Percentiles rank a stretch among this genome's conserved stretches.
These are phyloP conservation scores for Dryococelus australis DNA, from an alignment of 2,888 invertebrate genomes.

Conservation along the genomic window DNA sequence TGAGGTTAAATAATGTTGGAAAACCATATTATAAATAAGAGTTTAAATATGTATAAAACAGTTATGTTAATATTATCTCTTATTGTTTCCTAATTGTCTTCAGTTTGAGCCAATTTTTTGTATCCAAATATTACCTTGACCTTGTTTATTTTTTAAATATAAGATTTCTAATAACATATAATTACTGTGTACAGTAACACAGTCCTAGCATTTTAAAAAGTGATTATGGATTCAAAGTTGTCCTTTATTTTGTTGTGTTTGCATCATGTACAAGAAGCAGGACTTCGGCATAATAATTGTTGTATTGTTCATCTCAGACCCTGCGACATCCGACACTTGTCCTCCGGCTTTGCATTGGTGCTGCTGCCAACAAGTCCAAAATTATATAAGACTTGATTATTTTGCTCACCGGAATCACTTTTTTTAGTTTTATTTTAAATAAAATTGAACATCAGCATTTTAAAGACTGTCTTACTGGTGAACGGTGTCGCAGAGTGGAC, in stretches of 20 bases:
- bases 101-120: slow-evolving; percentile 1
- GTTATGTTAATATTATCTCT: slow-evolving; percentile 30
- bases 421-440: neutral
- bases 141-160: neutral
- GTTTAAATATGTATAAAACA: slow-evolving; percentile 37
- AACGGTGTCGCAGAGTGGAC: slow-evolving; percentile 7
- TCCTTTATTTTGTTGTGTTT: neutral
- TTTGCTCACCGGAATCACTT: neutral
- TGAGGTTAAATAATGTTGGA: slow-evolving; percentile 17
- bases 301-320: neutral
- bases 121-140: slow-evolving; percentile 16
- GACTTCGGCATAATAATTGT: neutral
- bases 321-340: neutral
- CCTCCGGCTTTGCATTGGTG: neutral
- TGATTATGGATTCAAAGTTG: neutral
- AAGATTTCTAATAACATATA: neutral
- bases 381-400: neutral
- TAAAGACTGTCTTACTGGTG: neutral
- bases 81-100: slow-evolving; percentile 16
- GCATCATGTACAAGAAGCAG: neutral
- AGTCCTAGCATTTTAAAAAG: neutral
- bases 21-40: slow-evolving; percentile 38
- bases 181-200: neutral
- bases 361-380: neutral
- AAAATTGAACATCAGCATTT: neutral